Evolutionary conservation across 2,888 invertebrate genomes (phyloP), one percentile per base, ranked within the genome.

Genomic region (Phorcus lineatus): DNA sequence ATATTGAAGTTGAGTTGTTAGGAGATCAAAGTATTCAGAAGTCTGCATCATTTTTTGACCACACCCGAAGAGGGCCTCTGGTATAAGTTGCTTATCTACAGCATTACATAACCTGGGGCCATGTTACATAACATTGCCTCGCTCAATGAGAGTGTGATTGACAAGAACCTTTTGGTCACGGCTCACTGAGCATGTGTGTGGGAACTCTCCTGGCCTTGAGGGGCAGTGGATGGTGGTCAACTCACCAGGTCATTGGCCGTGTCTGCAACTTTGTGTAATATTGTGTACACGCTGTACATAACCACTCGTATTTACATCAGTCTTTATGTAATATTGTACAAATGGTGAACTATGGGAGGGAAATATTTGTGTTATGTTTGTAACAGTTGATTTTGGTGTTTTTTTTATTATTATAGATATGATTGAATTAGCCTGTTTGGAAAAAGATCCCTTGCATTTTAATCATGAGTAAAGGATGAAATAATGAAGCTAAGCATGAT

Each of bases 101-200:
- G 31, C 17, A 24, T 70, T 70, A 36, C 70, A 36, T 70, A 70
- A 70, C 36, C 31, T 11, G 11, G 17, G 19, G 40, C 36, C 31
- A 40, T 40, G 40, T 70, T 70, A 40, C 19, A 9, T 19, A 70
- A 70, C n/a, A 2, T 70, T 70, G 36, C 36, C 19, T 40, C 31
- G 40, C n/a, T 11, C 70, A 70, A 36, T 70, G 70, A 70, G 70
- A 36, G 70, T 31, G n/a, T 70, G 70, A 70, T 70, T 70, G 70
- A 70, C 70, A 36, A 19, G 40, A 28, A 62, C 62, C 28, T 13
- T 24, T 28, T 28, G 1, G 62, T 36, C 70, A 36, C 17, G 70
- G 70, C 40, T 70, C 24, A 36, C n/a, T 70, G 70, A 19, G 19
- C 70, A 11, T 22, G 57, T 36, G 36, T 70, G 70, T 70, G 70